Evolutionary conservation across 2,113 vertebrate species (phyloP).

Genomic region (Sarotherodon lohbergeri): DNA sequence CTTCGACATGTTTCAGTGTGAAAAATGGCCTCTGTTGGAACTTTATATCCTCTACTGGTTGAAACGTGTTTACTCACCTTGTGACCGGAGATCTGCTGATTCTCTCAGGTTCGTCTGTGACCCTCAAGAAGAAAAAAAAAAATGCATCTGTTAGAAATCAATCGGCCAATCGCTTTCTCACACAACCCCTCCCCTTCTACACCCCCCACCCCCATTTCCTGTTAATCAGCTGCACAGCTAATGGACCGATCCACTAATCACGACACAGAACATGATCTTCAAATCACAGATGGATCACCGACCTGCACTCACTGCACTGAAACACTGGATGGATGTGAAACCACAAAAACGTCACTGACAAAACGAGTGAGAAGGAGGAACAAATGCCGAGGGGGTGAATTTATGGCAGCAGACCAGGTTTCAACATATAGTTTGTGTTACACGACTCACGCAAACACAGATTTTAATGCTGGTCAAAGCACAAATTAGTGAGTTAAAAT

Average conservation of each 20-base stretch:
- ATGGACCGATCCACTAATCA: background rate
- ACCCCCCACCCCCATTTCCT: background rate
- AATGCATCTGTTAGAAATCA: constrained; percentile 66
- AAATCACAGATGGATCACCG: constrained; percentile 8
- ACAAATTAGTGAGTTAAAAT: background rate
- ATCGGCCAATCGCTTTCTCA: background rate
- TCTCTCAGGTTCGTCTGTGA: constrained; percentile 98
- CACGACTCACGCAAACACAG: background rate
- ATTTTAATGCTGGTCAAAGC: background rate
- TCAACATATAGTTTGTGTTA: background rate
- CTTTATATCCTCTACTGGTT: background rate
- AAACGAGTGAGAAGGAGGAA: background rate
- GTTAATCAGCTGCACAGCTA: background rate
- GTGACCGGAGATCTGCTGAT: constrained; percentile 95
- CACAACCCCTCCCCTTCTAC: background rate
- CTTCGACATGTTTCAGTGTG: background rate
- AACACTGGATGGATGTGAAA: constrained; percentile 12
- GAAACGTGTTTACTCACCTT: constrained; percentile 70
- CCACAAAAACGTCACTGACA: background rate
- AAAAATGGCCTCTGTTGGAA: background rate
- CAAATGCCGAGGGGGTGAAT: background rate
- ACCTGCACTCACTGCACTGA: background rate
- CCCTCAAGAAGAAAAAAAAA: constrained; percentile 78
- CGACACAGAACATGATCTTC: constrained; percentile 14
- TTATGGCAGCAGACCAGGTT: background rate